These are phyloP conservation scores for Drosophila arawakana DNA, from an alignment of 1,140 invertebrate species.

Conservation along the genomic window DNA sequence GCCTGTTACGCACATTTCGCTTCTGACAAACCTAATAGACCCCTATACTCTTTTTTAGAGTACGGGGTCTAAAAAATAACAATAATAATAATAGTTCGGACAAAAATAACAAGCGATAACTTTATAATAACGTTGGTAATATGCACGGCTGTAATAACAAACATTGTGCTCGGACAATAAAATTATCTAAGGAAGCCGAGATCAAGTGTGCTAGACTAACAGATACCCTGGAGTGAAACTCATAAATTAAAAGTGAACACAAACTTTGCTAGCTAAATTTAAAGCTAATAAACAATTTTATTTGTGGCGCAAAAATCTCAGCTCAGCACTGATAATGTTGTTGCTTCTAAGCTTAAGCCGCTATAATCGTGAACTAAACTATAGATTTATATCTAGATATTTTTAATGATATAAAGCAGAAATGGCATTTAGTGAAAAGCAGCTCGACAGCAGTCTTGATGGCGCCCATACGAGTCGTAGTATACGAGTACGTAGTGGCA, in stretches of 20 bases:
- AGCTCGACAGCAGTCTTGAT: background rate
- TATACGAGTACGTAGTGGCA: constrained; percentile 39
- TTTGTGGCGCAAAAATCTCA: background rate
- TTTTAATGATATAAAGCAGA: background rate
- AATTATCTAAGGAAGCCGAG: background rate
- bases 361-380: background rate
- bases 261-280: background rate
- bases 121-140: constrained; percentile 25
- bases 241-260: background rate
- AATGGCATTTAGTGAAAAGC: constrained; percentile 14
- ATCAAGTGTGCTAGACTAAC: background rate
- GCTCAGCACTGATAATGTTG: constrained; percentile 3
- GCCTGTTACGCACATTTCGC: too few species aligned
- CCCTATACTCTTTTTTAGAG: too few species aligned
- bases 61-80: too few species aligned
- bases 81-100: constrained; percentile 24
- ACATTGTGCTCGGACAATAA: constrained; percentile 17
- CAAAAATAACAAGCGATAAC: constrained; percentile 27
- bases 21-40: too few species aligned
- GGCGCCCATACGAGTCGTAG: constrained; percentile 14
- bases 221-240: background rate
- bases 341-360: background rate
- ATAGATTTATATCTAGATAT: background rate
- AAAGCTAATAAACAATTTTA: background rate
- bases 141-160: constrained; percentile 34